phyloP scores from a whole-genome alignment of 2,113 vertebrate species.

The Hoplias malabaricus region DNA sequence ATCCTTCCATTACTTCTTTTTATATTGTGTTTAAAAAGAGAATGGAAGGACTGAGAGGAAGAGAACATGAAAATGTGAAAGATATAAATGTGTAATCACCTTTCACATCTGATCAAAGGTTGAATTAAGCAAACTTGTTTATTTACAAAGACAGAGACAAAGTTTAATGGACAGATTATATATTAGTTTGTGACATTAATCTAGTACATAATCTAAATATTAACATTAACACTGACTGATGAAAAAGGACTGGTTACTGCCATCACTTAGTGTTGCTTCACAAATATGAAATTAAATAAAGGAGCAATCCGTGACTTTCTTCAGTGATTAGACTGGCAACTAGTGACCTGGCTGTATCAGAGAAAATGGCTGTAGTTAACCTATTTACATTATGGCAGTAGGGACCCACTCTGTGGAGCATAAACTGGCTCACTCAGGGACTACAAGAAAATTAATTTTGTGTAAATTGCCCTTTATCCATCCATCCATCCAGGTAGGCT shows the following conservation, averaged over 20 bases:
- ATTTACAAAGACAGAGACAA: background rate
- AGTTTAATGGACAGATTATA: slow-evolving; percentile 2
- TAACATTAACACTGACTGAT: slow-evolving; percentile 6
- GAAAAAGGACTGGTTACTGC: slow-evolving; percentile 18
- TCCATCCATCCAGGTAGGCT: no score
- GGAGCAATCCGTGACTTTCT: no score
- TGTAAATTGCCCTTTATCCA: no score
- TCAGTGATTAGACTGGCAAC: no score
- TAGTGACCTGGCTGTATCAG: no score
- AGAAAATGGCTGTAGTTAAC: no score
- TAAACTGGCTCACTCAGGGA: no score
- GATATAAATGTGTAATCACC: background rate
- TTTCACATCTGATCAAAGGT: background rate
- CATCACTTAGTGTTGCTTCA: background rate
- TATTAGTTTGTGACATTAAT: background rate
- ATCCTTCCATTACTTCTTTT: slow-evolving; percentile 44
- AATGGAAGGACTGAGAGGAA: slow-evolving; percentile 28
- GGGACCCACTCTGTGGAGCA: no score
- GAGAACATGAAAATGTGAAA: background rate
- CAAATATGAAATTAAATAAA: no score
- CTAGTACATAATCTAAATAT: background rate
- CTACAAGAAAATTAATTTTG: no score
- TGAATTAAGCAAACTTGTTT: background rate
- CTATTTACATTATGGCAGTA: no score
- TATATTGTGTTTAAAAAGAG: slow-evolving; percentile 20